Conservation (phyloP, 2,888 invertebrate species). For the Callimorpha dominula region DNA sequence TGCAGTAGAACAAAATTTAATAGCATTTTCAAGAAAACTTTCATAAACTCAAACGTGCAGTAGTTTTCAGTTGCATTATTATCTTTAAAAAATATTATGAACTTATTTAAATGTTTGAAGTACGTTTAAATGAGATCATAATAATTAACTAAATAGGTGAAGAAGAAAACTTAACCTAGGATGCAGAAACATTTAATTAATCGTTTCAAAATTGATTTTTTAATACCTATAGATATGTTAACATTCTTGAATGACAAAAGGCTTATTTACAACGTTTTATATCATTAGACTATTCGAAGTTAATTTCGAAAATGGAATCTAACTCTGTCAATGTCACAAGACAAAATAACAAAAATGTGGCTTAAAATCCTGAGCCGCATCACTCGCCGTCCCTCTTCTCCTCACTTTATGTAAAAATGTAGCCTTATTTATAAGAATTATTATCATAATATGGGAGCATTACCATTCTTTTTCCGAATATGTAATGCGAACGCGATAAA, state of each 20-base stretch:
- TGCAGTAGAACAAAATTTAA: too few relatives aligned
- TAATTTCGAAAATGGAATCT: background rate
- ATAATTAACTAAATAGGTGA: too few relatives aligned
- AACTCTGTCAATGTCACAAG: constrained; percentile 1
- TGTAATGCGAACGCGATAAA: constrained; percentile 51
- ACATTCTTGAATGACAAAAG: background rate
- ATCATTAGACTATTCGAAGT: background rate
- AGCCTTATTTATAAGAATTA: constrained; percentile 54
- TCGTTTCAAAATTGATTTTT: too few relatives aligned
- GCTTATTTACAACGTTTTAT: background rate
- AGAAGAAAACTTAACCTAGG: too few relatives aligned
- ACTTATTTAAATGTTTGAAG: too few relatives aligned
- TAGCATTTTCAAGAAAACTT: too few relatives aligned
- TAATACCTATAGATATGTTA: too few relatives aligned
- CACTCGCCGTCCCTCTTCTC: constrained; percentile 32
- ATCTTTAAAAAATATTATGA: too few relatives aligned
- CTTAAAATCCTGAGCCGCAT: constrained; percentile 18
- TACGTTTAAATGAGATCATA: too few relatives aligned
- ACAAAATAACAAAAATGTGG: constrained; percentile 18
- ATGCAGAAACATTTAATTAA: too few relatives aligned
- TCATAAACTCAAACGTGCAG: too few relatives aligned
- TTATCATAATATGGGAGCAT: constrained; percentile 53
- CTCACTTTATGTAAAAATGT: constrained; percentile 41
- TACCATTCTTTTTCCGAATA: constrained; percentile 53
- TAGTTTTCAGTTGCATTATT: too few relatives aligned